Base-by-base conservation (phyloP, 2,888 invertebrate species). In the Choristoneura rosaceana region DNA sequence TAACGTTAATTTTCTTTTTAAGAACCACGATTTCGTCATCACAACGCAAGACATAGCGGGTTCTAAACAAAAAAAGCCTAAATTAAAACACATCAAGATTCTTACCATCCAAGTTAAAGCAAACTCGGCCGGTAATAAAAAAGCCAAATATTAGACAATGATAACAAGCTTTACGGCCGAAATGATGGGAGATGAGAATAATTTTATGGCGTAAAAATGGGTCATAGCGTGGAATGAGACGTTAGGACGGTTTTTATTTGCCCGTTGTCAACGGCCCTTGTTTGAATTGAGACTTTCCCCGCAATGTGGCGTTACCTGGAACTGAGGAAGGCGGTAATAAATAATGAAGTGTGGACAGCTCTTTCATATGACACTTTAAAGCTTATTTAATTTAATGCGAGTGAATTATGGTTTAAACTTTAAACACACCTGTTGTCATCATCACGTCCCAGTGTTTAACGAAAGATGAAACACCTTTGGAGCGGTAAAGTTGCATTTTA, bases 191-290 rank as follows among this genome's bases (percentile, higher is more conserved):
- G 84, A 86, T 83, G 86, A 81, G 84, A 86, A 88, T 87, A 86
- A 89, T 86, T 89, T 89, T 87, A 85, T 85, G 84, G 80, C 79
- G 82, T 86, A 84, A 87, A 90, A 92, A 90, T 90, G 86, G 90
- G 87, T 87, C 88, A 88, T 85, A 84, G 85, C 84, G 81, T 82
- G 77, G 81, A 85, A 84, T 77, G 83, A 84, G 83, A 83, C 78
- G 80, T 77, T 78, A 78, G 77, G 82, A 78, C 70, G 78, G 75
- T 79, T 85, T 90, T 90, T 91, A 91, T 93, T 92, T 92, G 89
- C 82, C 77, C 83, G 83, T 82, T 83, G 89, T 89, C 89, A 89
- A 88, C 87, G 78, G 76, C 74, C 76, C 80, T 81, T 89, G 86
- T 87, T 89, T 88, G 82, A 80, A 80, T 80, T 83, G 82, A 79